Conservation (phyloP, 2,113 vertebrate genomes). For the Anhinga anhinga region DNA sequence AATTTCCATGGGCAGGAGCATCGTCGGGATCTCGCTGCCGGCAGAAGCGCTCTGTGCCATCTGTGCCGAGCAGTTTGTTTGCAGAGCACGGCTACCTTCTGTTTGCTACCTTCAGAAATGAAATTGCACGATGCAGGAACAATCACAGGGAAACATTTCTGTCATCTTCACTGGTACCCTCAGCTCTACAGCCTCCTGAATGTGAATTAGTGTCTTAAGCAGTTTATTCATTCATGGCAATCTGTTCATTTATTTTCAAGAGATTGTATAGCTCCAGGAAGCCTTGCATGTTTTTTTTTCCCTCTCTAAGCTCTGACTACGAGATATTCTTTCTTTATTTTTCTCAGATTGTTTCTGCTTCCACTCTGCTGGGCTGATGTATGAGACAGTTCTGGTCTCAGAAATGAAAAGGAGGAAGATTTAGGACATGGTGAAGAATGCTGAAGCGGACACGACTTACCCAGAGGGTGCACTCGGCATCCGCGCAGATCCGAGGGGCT, state of each 20-base stretch:
- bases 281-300: neutral
- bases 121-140: neutral
- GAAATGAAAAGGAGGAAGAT: neutral
- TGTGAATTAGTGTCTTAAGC: constrained; percentile 46
- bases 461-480: neutral
- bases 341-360: neutral
- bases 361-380: neutral
- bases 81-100: constrained; percentile 24
- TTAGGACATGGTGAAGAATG: neutral
- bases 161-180: neutral
- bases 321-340: neutral
- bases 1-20: neutral
- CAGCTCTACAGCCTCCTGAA: constrained; percentile 19
- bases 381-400: neutral
- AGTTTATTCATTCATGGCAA: constrained; percentile 57
- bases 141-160: neutral
- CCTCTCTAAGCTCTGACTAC: neutral
- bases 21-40: fast-evolving
- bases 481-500: neutral
- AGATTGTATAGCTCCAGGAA: constrained; percentile 1
- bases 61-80: neutral
- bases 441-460: neutral
- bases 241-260: constrained; percentile 53
- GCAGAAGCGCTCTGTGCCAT: neutral
- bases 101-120: neutral